Base-by-base conservation (phyloP, 2,888 invertebrate genomes). In the Drosophila birchii region DNA sequence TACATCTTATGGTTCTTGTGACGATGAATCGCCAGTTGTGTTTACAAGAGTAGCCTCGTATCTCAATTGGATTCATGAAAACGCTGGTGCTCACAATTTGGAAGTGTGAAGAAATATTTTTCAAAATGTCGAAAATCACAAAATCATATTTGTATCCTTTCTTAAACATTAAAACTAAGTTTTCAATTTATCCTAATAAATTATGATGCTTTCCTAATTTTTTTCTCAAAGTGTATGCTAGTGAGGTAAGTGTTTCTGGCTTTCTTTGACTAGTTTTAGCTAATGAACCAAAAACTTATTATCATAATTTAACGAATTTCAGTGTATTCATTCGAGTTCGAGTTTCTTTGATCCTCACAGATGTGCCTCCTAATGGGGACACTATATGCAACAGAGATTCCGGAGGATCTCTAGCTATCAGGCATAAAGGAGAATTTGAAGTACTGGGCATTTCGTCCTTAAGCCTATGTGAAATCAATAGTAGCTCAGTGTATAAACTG, bases 381-480 rank as follows among this genome's bases (percentile, higher is more conserved):
- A n/a, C n/a, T n/a, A n/a, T n/a, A n/a, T n/a, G n/a, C n/a, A n/a
- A n/a, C n/a, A n/a, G n/a, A n/a, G n/a, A n/a, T n/a, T n/a, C 58
- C 12, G 72, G 70, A 6, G 72, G 70, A 5, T 70, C 72, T 6
- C 34, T 72, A 38, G 49, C 29, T 5, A 14, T 58, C 20, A 18
- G 34, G 14, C 39, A 41, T 29, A 9, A 32, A 0, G 38, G 38
- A 11, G 56, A 60, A 6, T 8, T 4, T 3, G 26, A 4, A 26
- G 5, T 26, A 4, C 3, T 5, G 26, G 26, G 26, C 26, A 38
- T 38, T 0, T 2, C 41, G 16, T 57, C 71, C 5, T 54, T 43
- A 26, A 18, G 4, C 3, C 3, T 4, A 2, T 71, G 71, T 43
- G 1, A 11, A 14, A 14, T n/a, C 12, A 20, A 57, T 26, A 2